Percentiles rank a stretch among this genome's conserved stretches.
Evolutionary conservation across 2,797 vertebrate species (phyloP).

Genomic region (Choloepus didactylus): DNA sequence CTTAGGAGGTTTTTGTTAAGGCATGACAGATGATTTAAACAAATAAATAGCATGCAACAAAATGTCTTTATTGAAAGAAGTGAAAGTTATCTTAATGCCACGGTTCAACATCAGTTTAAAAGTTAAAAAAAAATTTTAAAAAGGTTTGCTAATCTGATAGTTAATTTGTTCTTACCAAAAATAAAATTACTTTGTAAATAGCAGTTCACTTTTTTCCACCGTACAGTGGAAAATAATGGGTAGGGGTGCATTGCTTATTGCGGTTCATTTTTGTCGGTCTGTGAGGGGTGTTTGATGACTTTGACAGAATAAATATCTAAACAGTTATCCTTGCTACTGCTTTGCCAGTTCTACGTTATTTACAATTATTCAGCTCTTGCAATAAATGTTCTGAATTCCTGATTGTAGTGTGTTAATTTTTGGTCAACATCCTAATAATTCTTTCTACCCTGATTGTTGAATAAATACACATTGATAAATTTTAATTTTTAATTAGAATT

Average conservation of each 20-base stretch:
- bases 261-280: constrained; percentile 96
- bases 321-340: constrained; percentile 99
- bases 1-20: constrained; percentile 91
- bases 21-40: constrained; percentile 96
- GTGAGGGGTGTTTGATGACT: constrained; percentile 96
- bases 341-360: constrained; percentile 93
- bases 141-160: constrained; percentile 88
- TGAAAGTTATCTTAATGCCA: constrained; percentile 91
- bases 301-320: constrained; percentile 98
- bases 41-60: constrained; percentile 96
- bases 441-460: constrained; percentile 67
- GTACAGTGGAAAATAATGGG: constrained; percentile 92
- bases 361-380: constrained; percentile 99
- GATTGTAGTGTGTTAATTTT: constrained; percentile 89
- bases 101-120: constrained; percentile 89
- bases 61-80: constrained; percentile 91
- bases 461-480: constrained; percentile 22
- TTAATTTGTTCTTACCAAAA: constrained; percentile 93
- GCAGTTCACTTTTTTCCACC: constrained; percentile 94
- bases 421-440: constrained; percentile 81
- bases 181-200: constrained; percentile 95
- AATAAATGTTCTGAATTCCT: constrained; percentile 99
- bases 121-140: constrained; percentile 78
- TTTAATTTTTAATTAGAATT: constrained; percentile 57
- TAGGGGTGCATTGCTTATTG: constrained; percentile 97